Conservation (phyloP, 2,797 vertebrate genomes). For the Botia kubotai region DNA sequence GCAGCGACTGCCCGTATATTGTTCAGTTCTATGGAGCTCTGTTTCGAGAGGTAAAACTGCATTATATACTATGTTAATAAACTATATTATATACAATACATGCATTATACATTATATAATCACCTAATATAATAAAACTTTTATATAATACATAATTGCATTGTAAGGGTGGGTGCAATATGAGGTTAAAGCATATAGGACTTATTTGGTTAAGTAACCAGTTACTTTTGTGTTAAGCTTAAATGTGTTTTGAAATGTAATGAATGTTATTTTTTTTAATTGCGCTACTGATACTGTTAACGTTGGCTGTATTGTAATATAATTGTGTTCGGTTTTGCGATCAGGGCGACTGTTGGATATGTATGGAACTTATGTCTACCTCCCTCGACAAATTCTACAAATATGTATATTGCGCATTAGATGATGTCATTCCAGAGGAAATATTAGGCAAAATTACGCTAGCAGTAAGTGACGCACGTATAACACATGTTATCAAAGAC, state of each 20-base stretch:
- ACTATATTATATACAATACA: no score
- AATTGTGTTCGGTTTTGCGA: constrained; percentile 59
- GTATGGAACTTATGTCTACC: constrained; percentile 99
- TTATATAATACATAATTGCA: background rate
- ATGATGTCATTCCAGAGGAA: constrained; percentile 99
- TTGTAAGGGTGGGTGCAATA: background rate
- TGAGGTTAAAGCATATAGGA: background rate
- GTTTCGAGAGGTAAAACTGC: constrained; percentile 96
- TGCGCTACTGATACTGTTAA: no score
- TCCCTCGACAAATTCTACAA: constrained; percentile 99
- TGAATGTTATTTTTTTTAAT: no score
- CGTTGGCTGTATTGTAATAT: background rate
- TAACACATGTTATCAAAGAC: no score
- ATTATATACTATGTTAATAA: no score
- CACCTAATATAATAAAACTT: no score
- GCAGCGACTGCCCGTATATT: constrained; percentile 93
- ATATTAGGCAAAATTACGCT: constrained; percentile 99
- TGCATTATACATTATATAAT: background rate
- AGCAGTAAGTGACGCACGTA: constrained; percentile 86
- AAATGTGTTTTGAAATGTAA: background rate
- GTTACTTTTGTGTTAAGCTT: no score
- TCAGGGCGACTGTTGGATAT: constrained; percentile 99
- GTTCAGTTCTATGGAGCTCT: constrained; percentile 97
- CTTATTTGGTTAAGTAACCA: background rate
- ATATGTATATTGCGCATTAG: constrained; percentile 99